These are phyloP conservation scores for Nomada goodeniana DNA, from an alignment of 2,888 invertebrate genomes.

Conservation along the genomic window DNA sequence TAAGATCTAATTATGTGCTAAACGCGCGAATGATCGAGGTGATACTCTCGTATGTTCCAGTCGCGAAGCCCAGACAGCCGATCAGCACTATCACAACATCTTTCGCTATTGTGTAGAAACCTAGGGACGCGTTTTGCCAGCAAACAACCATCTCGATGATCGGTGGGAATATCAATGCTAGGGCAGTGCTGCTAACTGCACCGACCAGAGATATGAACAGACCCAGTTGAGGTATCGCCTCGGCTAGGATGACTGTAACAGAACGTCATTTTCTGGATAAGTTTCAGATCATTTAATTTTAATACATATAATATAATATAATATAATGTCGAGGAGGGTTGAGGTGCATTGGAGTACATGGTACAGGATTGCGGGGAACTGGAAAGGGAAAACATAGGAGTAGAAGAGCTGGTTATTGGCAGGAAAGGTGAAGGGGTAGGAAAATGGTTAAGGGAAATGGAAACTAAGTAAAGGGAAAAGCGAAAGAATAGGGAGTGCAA, in stretches of 20 bases:
- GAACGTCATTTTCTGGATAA: not conserved
- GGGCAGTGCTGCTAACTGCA: conserved; percentile 93
- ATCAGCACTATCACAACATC: conserved; percentile 88
- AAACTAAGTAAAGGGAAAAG: too few species aligned
- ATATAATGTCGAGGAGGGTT: too few species aligned
- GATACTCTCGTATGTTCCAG: conserved; percentile 91
- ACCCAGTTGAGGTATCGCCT: conserved; percentile 93
- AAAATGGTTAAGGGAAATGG: too few species aligned
- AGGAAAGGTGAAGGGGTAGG: too few species aligned
- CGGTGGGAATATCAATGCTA: conserved; percentile 95
- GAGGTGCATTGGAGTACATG: too few species aligned
- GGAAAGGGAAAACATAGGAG: too few species aligned
- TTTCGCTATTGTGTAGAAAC: conserved; percentile 85
- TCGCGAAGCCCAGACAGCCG: conserved; percentile 89
- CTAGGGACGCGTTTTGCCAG: conserved; percentile 86
- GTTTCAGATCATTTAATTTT: too few species aligned
- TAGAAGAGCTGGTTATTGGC: too few species aligned
- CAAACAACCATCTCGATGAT: conserved; percentile 91
- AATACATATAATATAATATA: too few species aligned
- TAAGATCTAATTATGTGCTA: conserved; percentile 57
- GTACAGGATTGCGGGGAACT: too few species aligned
- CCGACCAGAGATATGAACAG: conserved; percentile 96
- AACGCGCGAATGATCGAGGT: conserved; percentile 87
- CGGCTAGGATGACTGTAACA: conserved; percentile 92
- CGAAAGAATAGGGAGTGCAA: too few species aligned